A percentile compares a stretch with the other conserved stretches of the same genome.
Conservation (phyloP, 2,888 invertebrate species). For the Trichogramma evanescens region DNA sequence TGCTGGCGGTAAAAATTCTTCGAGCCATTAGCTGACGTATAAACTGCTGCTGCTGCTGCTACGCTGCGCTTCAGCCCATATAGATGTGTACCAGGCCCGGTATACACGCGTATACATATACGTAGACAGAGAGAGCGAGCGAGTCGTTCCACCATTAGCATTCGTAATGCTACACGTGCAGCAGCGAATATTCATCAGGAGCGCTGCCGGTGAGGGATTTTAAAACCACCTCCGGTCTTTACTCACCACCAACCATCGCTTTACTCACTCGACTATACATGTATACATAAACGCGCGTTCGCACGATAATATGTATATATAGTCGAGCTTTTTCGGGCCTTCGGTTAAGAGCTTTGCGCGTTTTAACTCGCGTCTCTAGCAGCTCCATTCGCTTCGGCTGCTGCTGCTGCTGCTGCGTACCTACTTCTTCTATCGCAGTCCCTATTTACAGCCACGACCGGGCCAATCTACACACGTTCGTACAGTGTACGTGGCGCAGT, state of each 20-base stretch:
- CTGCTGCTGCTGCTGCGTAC: too few species aligned
- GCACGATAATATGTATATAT: too few species aligned
- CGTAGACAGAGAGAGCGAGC: not conserved
- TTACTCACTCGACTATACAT: too few species aligned
- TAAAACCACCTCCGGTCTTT: slow-evolving; percentile 17
- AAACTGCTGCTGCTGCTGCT: slow-evolving; percentile 14
- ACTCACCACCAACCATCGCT: not conserved
- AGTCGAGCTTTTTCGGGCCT: too few species aligned
- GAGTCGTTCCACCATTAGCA: not conserved
- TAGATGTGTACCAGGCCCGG: slow-evolving; percentile 15
- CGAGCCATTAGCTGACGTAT: slow-evolving; percentile 1
- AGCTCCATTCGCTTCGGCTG: too few species aligned
- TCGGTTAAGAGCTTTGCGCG: too few species aligned
- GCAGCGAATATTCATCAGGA: slow-evolving; percentile 19
- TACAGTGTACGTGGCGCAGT: too few species aligned
- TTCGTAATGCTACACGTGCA: not conserved
- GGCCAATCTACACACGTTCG: too few species aligned
- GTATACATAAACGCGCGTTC: too few species aligned
- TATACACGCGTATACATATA: not conserved
- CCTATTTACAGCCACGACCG: too few species aligned
- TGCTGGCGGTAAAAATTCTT: slow-evolving; percentile 14
- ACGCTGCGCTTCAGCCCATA: slow-evolving; percentile 22
- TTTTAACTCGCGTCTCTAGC: too few species aligned
- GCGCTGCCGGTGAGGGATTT: not conserved
- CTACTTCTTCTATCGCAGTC: too few species aligned